Evolutionary conservation across 2,113 vertebrate species (phyloP).

Genomic region (Aplodontia rufa): DNA sequence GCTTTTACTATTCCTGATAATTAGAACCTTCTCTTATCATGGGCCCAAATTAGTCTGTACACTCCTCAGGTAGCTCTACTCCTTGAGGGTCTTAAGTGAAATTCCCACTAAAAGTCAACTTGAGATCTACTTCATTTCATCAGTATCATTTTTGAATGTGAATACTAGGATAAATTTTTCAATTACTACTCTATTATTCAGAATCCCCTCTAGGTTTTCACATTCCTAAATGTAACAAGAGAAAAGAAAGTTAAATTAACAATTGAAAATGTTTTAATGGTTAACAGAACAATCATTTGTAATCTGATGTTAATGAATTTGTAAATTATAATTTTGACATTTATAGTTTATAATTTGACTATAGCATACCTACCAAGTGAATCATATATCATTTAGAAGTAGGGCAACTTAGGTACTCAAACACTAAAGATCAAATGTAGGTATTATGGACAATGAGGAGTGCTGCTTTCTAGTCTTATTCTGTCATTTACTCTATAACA

Average conservation of each 20-base stretch:
- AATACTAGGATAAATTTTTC: constrained; percentile 1
- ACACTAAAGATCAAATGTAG: neutral
- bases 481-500: neutral
- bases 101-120: neutral
- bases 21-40: neutral
- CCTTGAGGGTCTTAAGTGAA: neutral
- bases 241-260: constrained; percentile 38
- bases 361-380: neutral
- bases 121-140: constrained; percentile 14
- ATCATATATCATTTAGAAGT: neutral
- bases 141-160: neutral
- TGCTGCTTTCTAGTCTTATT: neutral
- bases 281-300: neutral
- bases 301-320: constrained; percentile 2
- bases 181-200: neutral
- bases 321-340: neutral
- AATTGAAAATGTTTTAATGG: constrained; percentile 25
- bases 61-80: neutral
- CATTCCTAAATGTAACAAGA: constrained; percentile 1
- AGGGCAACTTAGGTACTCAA: neutral
- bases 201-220: constrained; percentile 19
- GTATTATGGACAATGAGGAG: neutral
- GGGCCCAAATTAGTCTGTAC: neutral
- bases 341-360: neutral
- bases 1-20: neutral